phyloP scores from a whole-genome alignment of 1,140 invertebrate species.

The Drosophila guanche region DNA sequence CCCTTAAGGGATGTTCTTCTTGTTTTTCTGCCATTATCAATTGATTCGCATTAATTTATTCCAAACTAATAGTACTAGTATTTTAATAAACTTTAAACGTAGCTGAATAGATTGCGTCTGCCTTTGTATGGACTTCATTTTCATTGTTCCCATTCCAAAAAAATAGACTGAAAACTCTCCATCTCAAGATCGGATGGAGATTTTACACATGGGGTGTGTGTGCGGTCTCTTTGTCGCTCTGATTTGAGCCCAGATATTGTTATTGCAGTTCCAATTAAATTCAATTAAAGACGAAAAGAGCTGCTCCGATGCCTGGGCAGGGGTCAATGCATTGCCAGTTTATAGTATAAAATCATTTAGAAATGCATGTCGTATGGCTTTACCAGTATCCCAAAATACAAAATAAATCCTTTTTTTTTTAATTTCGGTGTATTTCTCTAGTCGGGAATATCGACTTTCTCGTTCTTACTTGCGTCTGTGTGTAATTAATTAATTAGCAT shows the following conservation, averaged over 20 bases:
- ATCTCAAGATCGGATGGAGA: conserved; percentile 32
- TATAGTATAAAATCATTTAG: too few relatives aligned
- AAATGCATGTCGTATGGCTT: too few relatives aligned
- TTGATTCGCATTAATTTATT: too few relatives aligned
- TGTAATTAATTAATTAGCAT: conserved; percentile 12
- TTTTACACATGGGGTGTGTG: conserved; percentile 15
- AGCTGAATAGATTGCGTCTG: too few relatives aligned
- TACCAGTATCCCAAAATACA: too few relatives aligned
- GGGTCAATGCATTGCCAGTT: conserved; percentile 25
- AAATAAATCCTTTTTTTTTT: too few relatives aligned
- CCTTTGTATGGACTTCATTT: conserved; percentile 14
- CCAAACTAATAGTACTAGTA: too few relatives aligned
- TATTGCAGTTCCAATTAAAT: conserved; percentile 72
- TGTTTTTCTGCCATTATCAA: too few relatives aligned
- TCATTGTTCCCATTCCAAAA: conserved; percentile 32
- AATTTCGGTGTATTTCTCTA: too few relatives aligned
- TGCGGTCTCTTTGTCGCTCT: conserved; percentile 23
- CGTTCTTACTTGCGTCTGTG: background rate
- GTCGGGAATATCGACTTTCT: background rate
- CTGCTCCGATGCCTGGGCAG: conserved; percentile 26
- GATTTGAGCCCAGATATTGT: conserved; percentile 72
- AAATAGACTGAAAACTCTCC: conserved; percentile 41
- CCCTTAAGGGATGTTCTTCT: too few relatives aligned
- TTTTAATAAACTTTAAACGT: too few relatives aligned
- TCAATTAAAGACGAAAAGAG: conserved; percentile 66